These are phyloP conservation scores for Myotis myotis DNA, from an alignment of 2,797 vertebrate species.

Conservation along the genomic window DNA sequence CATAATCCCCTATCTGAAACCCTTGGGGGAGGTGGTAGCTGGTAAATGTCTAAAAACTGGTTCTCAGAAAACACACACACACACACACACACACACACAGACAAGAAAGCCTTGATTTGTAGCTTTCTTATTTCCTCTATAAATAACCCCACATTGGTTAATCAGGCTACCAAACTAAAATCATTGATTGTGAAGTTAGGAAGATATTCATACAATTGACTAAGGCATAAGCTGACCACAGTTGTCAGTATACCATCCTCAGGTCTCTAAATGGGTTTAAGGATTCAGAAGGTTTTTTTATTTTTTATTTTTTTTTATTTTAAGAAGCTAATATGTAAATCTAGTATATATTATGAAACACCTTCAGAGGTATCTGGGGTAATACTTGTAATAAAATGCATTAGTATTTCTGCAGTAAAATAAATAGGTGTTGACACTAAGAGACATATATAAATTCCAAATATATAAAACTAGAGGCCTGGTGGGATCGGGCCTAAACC, in stretches of 20 bases:
- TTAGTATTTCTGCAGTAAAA: conserved; percentile 21
- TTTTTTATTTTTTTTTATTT: too few species aligned
- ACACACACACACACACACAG: neutral
- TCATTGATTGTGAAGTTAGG: neutral
- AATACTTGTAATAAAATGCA: conserved; percentile 3
- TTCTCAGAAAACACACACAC: neutral
- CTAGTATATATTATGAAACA: neutral
- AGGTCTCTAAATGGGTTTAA: neutral
- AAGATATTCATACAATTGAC: neutral
- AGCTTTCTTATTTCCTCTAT: neutral
- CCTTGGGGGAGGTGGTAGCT: neutral
- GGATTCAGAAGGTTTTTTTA: neutral
- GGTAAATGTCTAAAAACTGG: neutral
- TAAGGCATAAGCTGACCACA: neutral
- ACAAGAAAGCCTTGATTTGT: neutral
- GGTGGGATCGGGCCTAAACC: too few species aligned
- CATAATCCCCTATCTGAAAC: neutral
- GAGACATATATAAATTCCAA: neutral
- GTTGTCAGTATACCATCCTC: neutral
- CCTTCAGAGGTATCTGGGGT: neutral
- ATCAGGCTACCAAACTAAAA: neutral
- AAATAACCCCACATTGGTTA: neutral
- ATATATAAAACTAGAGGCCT: neutral
- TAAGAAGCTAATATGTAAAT: neutral
- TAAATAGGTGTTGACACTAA: neutral